Conservation (phyloP, 2,797 vertebrate genomes). For the Pseudotriccus pelzelni region DNA sequence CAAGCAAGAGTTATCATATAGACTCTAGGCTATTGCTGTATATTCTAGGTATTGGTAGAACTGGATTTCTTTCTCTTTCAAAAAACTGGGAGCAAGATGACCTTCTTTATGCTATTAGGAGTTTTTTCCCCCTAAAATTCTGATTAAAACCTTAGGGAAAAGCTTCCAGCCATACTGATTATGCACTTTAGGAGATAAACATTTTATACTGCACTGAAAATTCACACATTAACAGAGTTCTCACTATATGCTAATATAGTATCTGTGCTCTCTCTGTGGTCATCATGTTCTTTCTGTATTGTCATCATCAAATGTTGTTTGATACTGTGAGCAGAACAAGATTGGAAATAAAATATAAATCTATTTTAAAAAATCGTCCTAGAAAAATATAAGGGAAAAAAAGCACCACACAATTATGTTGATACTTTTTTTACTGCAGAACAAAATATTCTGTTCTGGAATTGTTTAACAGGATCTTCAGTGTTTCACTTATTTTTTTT, state of each 20-base stretch:
- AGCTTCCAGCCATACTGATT: neutral
- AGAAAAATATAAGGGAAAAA: neutral
- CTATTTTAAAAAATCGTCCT: neutral
- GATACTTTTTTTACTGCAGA: neutral
- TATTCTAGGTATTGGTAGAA: neutral
- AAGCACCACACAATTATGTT: neutral
- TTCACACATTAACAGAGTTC: accelerated
- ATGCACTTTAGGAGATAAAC: neutral
- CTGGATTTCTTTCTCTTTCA: neutral
- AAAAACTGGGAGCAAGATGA: neutral
- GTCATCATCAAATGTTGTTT: neutral
- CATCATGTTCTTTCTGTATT: neutral
- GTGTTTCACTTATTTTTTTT: neutral
- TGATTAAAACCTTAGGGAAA: neutral
- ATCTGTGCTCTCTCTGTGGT: neutral
- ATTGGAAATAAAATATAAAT: neutral
- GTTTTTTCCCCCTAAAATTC: neutral
- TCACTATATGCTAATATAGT: accelerated
- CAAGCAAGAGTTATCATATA: neutral
- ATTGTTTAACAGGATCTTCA: neutral
- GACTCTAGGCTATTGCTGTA: neutral
- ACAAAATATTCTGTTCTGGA: neutral
- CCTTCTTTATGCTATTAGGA: neutral
- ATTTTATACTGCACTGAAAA: neutral
- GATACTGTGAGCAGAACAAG: neutral